These are phyloP conservation scores for Hippocampus abdominalis DNA, from an alignment of 2,113 vertebrate species.

Conservation along the genomic window DNA sequence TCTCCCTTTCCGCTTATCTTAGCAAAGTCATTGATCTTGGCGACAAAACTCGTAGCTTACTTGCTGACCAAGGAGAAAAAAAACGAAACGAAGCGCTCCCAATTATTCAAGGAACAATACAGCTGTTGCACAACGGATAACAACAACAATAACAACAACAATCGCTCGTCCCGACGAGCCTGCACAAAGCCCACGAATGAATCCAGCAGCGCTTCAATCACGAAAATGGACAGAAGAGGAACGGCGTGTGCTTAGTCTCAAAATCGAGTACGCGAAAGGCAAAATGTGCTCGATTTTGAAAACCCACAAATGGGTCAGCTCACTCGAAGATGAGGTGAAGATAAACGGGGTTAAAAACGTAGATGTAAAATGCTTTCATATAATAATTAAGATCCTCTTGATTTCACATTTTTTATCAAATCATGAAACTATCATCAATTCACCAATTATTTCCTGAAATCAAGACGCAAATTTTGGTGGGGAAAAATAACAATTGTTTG, in stretches of 20 bases:
- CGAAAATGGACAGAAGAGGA: neutral
- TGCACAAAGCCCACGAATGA: slow-evolving; percentile 50
- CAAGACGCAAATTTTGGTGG: no score
- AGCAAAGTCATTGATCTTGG: slow-evolving; percentile 68
- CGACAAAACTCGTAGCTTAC: slow-evolving; percentile 68
- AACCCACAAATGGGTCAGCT: neutral
- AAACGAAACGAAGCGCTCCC: slow-evolving; percentile 42
- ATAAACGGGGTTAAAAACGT: no score
- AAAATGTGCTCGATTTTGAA: neutral
- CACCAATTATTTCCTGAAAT: no score
- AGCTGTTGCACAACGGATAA: slow-evolving; percentile 49
- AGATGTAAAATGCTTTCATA: no score
- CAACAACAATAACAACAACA: slow-evolving; percentile 50
- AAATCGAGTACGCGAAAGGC: no score
- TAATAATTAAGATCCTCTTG: no score
- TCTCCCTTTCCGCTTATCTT: slow-evolving; percentile 39
- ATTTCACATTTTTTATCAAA: no score
- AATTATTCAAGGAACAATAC: slow-evolving; percentile 65
- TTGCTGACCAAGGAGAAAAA: slow-evolving; percentile 71
- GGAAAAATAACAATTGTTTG: no score
- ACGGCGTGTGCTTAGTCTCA: neutral
- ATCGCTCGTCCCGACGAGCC: slow-evolving; percentile 48
- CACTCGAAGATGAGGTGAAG: no score
- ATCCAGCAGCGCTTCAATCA: slow-evolving; percentile 28
- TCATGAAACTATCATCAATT: no score